These are phyloP conservation scores for Zoanthus solanderi DNA, from an alignment of 92 coral and sea anemone species.

Conservation along the genomic window DNA sequence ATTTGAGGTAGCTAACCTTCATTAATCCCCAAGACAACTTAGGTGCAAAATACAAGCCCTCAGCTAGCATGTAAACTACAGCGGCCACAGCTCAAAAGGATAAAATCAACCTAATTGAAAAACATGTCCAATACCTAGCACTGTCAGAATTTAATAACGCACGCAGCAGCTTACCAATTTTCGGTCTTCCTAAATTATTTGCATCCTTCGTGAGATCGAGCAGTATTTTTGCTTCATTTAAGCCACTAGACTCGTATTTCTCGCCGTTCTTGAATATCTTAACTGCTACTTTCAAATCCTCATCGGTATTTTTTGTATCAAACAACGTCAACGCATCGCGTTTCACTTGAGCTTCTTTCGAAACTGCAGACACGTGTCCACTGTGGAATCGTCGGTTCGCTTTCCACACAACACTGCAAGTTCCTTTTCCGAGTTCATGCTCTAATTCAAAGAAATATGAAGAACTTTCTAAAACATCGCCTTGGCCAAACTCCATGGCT, in stretches of 20 bases:
- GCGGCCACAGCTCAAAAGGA: too few relatives aligned
- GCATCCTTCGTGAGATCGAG: conserved; percentile 23
- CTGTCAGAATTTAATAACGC: too few relatives aligned
- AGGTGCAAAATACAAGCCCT: too few relatives aligned
- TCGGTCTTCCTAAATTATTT: neutral
- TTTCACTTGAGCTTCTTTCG: neutral
- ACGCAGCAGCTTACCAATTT: neutral
- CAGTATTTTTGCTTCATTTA: conserved; percentile 75
- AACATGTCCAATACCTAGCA: too few relatives aligned
- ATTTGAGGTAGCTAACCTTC: too few relatives aligned
- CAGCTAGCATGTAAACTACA: too few relatives aligned
- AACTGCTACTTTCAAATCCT: conserved; percentile 62
- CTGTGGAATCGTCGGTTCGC: conserved; percentile 24
- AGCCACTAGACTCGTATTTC: conserved; percentile 70
- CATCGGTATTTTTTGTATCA: neutral
- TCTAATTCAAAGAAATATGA: conserved; percentile 61
- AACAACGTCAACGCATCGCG: neutral
- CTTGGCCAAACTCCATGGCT: conserved; percentile 60
- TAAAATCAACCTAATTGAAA: too few relatives aligned
- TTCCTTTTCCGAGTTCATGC: conserved; percentile 67
- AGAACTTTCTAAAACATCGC: conserved; percentile 59
- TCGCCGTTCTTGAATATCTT: conserved; percentile 77
- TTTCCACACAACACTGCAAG: conserved; percentile 73
- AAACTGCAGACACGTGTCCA: neutral
- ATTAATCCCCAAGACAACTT: too few relatives aligned